Evolutionary conservation across 2,888 invertebrate genomes (phyloP).

Genomic region (Falcaria lacertinaria): DNA sequence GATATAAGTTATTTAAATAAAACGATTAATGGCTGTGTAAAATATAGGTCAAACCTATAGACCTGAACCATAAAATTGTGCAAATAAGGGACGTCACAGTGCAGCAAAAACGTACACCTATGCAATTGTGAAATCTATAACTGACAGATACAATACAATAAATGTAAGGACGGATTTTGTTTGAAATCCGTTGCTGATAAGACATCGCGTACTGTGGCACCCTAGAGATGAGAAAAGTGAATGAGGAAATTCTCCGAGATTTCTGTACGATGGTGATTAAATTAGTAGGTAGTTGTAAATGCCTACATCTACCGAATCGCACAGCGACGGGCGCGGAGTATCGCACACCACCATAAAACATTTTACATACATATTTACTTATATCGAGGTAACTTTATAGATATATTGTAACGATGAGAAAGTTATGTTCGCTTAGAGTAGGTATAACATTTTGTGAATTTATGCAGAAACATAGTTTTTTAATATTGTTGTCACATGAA

Average conservation of each 20-base stretch:
- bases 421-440: constrained; percentile 77
- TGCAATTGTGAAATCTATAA: neutral
- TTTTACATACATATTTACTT: constrained; percentile 64
- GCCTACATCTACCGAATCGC: constrained; percentile 2
- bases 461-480: constrained; percentile 79
- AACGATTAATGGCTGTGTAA: constrained; percentile 61
- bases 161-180: no score
- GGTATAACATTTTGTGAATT: constrained; percentile 76
- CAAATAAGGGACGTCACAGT: constrained; percentile 20
- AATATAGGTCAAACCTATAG: constrained; percentile 47
- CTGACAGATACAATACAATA: no score
- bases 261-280: no score
- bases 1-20: constrained; percentile 33
- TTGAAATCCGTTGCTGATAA: no score
- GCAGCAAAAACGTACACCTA: constrained; percentile 15
- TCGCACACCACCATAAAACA: constrained; percentile 17
- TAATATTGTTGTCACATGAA: constrained; percentile 79
- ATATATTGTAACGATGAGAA: constrained; percentile 66
- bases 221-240: no score
- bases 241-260: no score
- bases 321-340: neutral
- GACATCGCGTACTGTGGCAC: no score
- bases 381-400: constrained; percentile 71
- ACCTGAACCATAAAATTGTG: no score
- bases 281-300: no score